Conservation (phyloP, 2,113 vertebrate genomes). For the Camelus dromedarius region DNA sequence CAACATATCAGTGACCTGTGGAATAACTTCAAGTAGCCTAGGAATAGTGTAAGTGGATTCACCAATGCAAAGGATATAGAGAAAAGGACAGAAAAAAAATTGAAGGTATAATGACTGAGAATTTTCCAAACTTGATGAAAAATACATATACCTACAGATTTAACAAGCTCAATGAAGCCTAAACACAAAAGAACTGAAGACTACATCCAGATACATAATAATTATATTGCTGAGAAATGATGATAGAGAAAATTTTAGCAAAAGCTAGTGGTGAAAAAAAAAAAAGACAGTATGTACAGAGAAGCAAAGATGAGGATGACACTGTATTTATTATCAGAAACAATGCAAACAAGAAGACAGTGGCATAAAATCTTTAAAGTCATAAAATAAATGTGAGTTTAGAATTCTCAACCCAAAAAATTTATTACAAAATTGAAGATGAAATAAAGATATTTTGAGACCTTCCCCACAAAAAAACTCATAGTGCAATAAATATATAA, state of each 20-base stretch:
- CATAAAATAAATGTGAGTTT: neutral
- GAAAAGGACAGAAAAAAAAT: neutral
- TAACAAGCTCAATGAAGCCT: neutral
- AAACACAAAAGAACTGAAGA: neutral
- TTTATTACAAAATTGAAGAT: neutral
- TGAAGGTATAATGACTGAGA: neutral
- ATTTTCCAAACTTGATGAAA: neutral
- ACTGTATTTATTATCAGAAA: neutral
- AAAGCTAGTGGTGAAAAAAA: neutral
- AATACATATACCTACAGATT: neutral
- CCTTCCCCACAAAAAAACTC: neutral
- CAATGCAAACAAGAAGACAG: neutral
- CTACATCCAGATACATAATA: neutral
- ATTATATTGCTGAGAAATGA: neutral
- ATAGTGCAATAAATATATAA: neutral
- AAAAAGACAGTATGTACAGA: neutral
- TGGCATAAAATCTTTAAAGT: neutral
- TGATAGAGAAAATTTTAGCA: neutral
- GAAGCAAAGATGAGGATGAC: neutral
- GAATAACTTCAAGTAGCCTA: neutral
- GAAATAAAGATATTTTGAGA: constrained; percentile 11
- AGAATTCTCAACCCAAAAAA: neutral
- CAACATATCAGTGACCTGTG: neutral
- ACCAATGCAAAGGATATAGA: neutral
- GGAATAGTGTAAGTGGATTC: neutral